These are phyloP conservation scores for Heliconius erato DNA, from an alignment of 2,888 invertebrate species.

Conservation along the genomic window DNA sequence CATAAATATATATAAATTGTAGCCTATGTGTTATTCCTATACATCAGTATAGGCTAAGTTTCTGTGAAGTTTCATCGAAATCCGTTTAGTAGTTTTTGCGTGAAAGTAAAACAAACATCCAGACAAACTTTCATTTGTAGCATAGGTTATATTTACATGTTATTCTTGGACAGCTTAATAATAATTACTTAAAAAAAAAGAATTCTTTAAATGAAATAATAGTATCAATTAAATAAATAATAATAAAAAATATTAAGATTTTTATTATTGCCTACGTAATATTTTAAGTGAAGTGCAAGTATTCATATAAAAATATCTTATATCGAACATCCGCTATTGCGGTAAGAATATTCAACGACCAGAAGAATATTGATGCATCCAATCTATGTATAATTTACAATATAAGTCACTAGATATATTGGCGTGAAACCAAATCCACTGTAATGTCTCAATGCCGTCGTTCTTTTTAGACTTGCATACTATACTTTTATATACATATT, in stretches of 20 bases:
- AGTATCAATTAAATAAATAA: not conserved
- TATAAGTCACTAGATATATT: conserved; percentile 46
- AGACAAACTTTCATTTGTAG: no score
- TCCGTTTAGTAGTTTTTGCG: no score
- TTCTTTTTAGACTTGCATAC: conserved; percentile 50
- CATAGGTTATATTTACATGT: not conserved
- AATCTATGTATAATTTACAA: not conserved
- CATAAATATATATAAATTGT: no score
- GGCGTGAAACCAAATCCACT: conserved; percentile 46
- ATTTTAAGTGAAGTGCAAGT: not conserved
- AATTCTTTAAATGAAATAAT: not conserved
- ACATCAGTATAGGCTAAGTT: no score
- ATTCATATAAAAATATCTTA: not conserved
- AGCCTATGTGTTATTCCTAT: no score
- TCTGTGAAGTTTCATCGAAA: no score
- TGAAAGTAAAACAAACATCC: no score
- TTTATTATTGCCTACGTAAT: not conserved
- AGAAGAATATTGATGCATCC: not conserved
- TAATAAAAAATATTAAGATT: not conserved
- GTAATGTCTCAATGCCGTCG: conserved; percentile 44
- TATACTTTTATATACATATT: conserved; percentile 21
- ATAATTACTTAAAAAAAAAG: not conserved
- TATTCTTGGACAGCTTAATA: not conserved
- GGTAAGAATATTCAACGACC: conserved; percentile 6
- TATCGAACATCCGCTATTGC: not conserved